Evolutionary conservation across 1,140 invertebrate species (phyloP).

Genomic region (Macrosteles quadrilineatus): DNA sequence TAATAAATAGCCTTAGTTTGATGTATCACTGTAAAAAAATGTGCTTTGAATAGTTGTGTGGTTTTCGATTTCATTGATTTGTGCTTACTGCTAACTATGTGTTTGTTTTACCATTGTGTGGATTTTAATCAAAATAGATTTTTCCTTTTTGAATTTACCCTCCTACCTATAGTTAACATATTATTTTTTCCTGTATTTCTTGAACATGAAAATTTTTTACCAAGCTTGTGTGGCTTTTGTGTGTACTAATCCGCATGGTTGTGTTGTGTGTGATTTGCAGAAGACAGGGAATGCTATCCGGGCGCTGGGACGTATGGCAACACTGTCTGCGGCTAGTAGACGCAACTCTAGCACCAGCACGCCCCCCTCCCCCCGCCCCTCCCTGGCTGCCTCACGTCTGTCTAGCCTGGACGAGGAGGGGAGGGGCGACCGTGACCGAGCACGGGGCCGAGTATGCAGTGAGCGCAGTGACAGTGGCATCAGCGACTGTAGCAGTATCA

Average conservation of each 20-base stretch:
- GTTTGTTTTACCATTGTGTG: too few relatives aligned
- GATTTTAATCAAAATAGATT: too few relatives aligned
- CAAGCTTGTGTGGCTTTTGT: conserved; percentile 5
- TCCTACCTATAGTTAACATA: too few relatives aligned
- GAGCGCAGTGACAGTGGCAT: conserved; percentile 62
- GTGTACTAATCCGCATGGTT: conserved; percentile 42
- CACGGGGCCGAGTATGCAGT: conserved; percentile 47
- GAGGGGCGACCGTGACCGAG: conserved; percentile 18
- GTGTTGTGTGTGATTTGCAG: conserved; percentile 57
- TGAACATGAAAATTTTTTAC: conserved; percentile 2
- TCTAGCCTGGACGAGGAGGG: conserved; percentile 51
- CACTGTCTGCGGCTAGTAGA: conserved; percentile 63
- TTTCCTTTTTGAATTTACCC: too few relatives aligned
- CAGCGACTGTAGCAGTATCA: conserved; percentile 56
- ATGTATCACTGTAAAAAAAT: too few relatives aligned
- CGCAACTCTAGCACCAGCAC: conserved; percentile 55
- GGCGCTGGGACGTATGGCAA: conserved; percentile 81
- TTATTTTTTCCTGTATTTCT: background rate
- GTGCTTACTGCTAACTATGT: too few relatives aligned
- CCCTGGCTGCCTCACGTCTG: conserved; percentile 45
- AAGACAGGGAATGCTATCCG: conserved; percentile 91
- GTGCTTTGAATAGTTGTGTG: too few relatives aligned
- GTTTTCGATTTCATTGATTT: too few relatives aligned
- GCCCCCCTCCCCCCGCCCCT: conserved; percentile 45
- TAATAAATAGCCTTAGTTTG: too few relatives aligned